Evolutionary conservation across 2,797 vertebrate genomes (phyloP), one percentile per base, ranked within the genome.

Genomic region (Picus viridis): DNA sequence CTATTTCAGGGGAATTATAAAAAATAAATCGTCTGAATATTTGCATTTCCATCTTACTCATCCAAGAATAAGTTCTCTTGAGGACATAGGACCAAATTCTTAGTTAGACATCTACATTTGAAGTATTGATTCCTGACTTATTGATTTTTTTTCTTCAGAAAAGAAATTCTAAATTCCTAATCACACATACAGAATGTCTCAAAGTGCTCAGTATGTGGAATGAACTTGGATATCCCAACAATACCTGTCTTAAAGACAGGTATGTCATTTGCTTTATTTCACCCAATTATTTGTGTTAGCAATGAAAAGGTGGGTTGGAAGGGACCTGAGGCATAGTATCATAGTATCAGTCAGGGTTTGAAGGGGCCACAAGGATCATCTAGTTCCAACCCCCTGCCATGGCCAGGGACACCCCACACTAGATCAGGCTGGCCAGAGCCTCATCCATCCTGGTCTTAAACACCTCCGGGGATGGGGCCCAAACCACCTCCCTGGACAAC

Each of bases 1-100:
- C 34, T 93, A 12, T 95, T 97, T 95, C 88, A 94, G 58, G 74
- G 56, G 51, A 83, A 80, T 93, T 15, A 90, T 64, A 91, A 82
- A 86, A 94, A 93, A 39, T 39, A 16, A 43, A 83, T 91, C 80
- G 57, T 77, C n/a, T 79, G 75, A 93, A 90, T 83, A 67, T 86
- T 93, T 94, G 51, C 54, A 73, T 92, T 88, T 81, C n/a, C 16
- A 68, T 36, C 39, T 72, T 77, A 43, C 20, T 34, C 5, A 39
- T 7, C 16, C n/a, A 62, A 81, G 36, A 57, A 70, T 54, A 63
- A 73, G 29, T 27, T 87, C 7, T 74, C 53, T 53, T 36, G 6
- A 91, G 72, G 13, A 75, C 9, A 26, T 4, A 72, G 18, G 17
- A 67, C 7, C 5, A 64, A 62, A 71, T 57, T 56, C 2, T 43